Base-by-base conservation (phyloP, 2,888 invertebrate species). In the Drosophila kambysellisi region DNA sequence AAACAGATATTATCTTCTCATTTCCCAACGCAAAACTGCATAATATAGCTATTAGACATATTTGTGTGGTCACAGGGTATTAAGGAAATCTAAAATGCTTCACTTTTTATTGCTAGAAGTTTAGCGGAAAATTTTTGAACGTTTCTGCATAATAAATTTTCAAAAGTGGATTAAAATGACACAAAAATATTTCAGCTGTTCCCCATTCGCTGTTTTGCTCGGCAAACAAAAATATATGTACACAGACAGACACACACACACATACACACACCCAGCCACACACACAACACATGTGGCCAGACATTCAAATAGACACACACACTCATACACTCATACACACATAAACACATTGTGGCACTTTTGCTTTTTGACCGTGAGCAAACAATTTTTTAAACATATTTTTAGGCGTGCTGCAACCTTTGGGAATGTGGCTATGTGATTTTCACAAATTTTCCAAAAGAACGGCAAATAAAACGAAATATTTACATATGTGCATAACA, bases 131-230 rank as follows among this genome's bases (percentile, higher is more conserved):
- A 84, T 86, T 73, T 78, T 70, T 64, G 87, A 83, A 53, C 79
- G 81, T 76, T 83, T 83, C 82, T 87, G 87, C 84, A 87, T 87
- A 83, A 83, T 83, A 83, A 86, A 86, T 83, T 83, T 68, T 75
- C 67, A 80, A 80, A 83, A 86, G 81, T 83, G 87, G 83, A 83
- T 86, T 87, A 79, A 83, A 87, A 83, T 78, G 71, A 63, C 73
- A 76, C 37, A 54, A 37, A 63, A 65, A 85, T 81, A 82, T 79
- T 74, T 69, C 59, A 54, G 57, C 71, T 69, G 58, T 53, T 68
- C 53, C 61, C 63, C 25, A 33, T 56, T 59, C 25, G 25, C 48
- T 29, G n/a, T 56, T 56, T 56, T 51, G 54, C 46, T 35, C 29
- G 29, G 51, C 43, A 43, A 70, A 67, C 39, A 46, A 3, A 58